Evolutionary conservation across 2,113 vertebrate genomes (phyloP), one percentile per base, ranked within the genome.

Genomic region (Procapra przewalskii): DNA sequence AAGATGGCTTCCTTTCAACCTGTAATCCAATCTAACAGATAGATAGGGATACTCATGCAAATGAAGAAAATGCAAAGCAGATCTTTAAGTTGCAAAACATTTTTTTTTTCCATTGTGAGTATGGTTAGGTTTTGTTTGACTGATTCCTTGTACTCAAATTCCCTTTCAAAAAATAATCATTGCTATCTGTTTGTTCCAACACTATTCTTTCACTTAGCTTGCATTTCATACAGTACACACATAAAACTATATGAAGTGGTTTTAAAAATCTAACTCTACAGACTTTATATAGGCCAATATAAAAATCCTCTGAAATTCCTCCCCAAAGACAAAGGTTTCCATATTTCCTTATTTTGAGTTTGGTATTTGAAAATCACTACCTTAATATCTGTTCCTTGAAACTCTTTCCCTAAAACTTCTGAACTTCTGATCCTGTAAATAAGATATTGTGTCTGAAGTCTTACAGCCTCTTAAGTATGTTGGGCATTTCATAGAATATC

Each of bases 21-120:
- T n/a, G 10, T 45, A 33, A 2, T 3, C 10, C 59, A 57, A 1
- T 60, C 31, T 43, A 7, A 36, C 16, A 90, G 80, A 19, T 10
- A 60, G 95, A 88, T 96, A 96, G 80, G 59, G 88, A 62, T 8
- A 7, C 52, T 92, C 27, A 83, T 1, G 1, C 54, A 96, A 98
- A 96, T 81, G 17, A 91, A 91, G 57, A 92, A 97, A 96, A 91
- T 91, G 14, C 6, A 80, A 98, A 98, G 54, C 21, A 96, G 90
- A 92, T 97, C 87, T 85, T 97, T 64, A 80, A 90, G 67, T 67
- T 88, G 2, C 3, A 88, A 87, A 88, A 13, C 4, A 27, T 43
- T 45, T 8, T 45, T 77, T 71, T 81, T 82, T 90, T 62, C 31
- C 14, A 45, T 60, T 40, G 4, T 50, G 13, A 96, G 6, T 43